phyloP scores from a whole-genome alignment of 2,888 invertebrate genomes.

The Stegophylla sp. region DNA sequence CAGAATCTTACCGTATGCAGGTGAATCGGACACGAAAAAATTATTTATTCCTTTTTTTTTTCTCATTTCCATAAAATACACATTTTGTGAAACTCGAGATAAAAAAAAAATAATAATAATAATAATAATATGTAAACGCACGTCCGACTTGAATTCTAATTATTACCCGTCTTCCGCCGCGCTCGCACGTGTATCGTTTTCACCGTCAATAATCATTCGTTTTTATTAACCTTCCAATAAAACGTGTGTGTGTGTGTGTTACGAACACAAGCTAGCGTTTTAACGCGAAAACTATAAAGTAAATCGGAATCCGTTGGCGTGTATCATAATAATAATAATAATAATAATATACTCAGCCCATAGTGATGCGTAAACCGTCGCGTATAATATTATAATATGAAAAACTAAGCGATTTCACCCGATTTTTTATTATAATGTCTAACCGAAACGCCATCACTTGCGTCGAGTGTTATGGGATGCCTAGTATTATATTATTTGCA shows the following conservation, averaged over 20 bases:
- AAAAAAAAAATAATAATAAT: conserved; percentile 16
- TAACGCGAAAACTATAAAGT: background rate
- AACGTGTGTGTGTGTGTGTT: background rate
- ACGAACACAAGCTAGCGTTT: background rate
- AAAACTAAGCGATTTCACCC: background rate
- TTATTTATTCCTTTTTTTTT: conserved; percentile 42
- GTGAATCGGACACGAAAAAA: conserved; percentile 44
- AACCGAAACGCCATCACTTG: no score
- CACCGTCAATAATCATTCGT: conserved; percentile 50
- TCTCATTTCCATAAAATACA: conserved; percentile 52
- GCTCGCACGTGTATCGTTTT: conserved; percentile 26
- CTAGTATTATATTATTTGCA: no score
- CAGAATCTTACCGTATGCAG: conserved; percentile 54
- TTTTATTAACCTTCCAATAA: conserved; percentile 48
- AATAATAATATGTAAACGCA: conserved; percentile 9
- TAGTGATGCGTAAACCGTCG: background rate
- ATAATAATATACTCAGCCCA: no score
- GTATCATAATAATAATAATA: no score
- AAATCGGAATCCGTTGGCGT: conserved; percentile 13
- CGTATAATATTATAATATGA: background rate
- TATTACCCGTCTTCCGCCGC: conserved; percentile 13
- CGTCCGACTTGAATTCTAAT: conserved; percentile 53
- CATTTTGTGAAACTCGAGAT: conserved; percentile 46
- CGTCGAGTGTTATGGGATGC: no score
- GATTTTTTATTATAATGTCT: background rate